Evolutionary conservation across 2,113 vertebrate genomes (phyloP).

Genomic region (Chloropsis cyanopogon): DNA sequence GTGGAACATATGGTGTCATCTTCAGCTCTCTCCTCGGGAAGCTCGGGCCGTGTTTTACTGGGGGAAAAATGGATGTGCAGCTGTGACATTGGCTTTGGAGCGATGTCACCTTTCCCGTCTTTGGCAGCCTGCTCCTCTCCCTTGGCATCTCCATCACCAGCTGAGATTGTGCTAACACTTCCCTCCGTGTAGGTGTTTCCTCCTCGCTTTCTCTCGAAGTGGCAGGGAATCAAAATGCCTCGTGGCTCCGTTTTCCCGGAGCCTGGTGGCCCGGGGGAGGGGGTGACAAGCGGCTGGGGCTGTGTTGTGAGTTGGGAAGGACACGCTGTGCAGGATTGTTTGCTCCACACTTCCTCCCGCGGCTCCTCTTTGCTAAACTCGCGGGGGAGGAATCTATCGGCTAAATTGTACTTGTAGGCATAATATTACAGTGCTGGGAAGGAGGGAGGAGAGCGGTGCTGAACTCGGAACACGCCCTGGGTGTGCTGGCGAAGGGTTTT

Average conservation of each 20-base stretch:
- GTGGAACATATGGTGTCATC: not conserved
- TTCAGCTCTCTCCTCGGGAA: not conserved
- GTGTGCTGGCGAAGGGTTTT: not conserved
- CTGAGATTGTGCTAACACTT: slow-evolving; percentile 38
- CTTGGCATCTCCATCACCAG: not conserved
- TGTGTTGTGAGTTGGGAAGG: not conserved
- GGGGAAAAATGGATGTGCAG: not conserved
- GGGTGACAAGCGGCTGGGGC: not conserved
- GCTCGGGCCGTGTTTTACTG: not conserved
- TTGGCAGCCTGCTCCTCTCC: not conserved
- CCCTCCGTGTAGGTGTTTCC: slow-evolving; percentile 19
- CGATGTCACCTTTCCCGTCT: not conserved
- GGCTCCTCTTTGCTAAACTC: not conserved
- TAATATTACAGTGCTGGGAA: not conserved
- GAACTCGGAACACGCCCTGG: not conserved
- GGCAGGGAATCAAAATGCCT: not conserved
- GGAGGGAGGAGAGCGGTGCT: not conserved
- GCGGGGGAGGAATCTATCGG: slow-evolving; percentile 35
- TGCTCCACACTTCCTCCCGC: slow-evolving; percentile 36
- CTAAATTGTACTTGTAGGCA: slow-evolving; percentile 13
- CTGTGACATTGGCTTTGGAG: not conserved
- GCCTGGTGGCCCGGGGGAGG: not conserved
- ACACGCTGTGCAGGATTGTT: not conserved
- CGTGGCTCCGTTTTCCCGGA: not conserved
- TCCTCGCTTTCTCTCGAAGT: not conserved